Evolutionary conservation across 2,113 vertebrate genomes (phyloP), one percentile per base, ranked within the genome.

Genomic region (Pomatostomus ruficeps): DNA sequence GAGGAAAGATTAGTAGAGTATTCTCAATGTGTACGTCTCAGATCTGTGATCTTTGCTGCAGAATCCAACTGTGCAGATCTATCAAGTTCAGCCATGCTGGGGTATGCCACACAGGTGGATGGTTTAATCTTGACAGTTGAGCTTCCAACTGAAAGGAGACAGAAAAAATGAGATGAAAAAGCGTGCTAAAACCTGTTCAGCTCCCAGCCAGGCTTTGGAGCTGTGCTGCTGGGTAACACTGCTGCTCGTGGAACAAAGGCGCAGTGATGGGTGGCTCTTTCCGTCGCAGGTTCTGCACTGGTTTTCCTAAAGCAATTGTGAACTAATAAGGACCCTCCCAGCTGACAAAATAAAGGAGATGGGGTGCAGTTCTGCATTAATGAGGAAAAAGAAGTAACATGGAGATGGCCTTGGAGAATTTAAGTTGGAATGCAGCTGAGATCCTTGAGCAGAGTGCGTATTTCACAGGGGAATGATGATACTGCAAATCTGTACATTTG

Each of bases 61-160:
- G 89, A 92, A 97, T 94, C 93, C 92, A 96, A 96, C 94, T 97
- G 93, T 88, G 91, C 95, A 85, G 91, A 96, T 95, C 91, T 93
- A 93, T 95, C 88, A 97, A 91, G 95, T 97, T 96, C 95, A 97
- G 93, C 96, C 94, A 97, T 8, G 94, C 93, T 97, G 87, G 83
- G 62, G 58, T 96, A 92, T 96, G 93, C 97, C 97, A 97, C 97
- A 97, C 97, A 97, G 95, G 96, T 96, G 94, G 97, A 96, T 90
- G 85, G 95, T 96, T 96, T 97, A 95, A 97, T 97, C 70, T 96
- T 93, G 89, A 96, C 93, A 96, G 95, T 90, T 91, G 75, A 95
- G 93, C 81, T 97, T 95, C 89, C 94, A 92, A 22, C 46, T 96
- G 91, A 94, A 96, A 96, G 83, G 91, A 97, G 94, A 70, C 67